phyloP scores from a whole-genome alignment of 1,140 invertebrate genomes.

The Delia radicum region DNA sequence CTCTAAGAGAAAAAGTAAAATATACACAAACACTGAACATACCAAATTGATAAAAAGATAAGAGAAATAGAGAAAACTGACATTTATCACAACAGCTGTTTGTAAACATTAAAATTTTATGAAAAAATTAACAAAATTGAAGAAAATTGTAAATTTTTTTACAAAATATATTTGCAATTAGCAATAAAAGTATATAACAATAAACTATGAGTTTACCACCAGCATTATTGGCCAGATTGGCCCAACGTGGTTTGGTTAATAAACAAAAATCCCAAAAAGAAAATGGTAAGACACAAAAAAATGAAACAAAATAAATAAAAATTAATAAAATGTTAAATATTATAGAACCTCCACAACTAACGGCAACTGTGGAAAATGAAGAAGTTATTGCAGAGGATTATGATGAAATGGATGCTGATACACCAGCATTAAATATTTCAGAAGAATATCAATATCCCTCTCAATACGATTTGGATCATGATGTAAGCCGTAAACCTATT shows the following conservation, averaged over 20 bases:
- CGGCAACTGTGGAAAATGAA: slow-evolving; percentile 56
- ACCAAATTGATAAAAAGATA: background rate
- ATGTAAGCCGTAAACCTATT: slow-evolving; percentile 40
- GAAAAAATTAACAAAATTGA: background rate
- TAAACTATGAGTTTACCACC: slow-evolving; percentile 28
- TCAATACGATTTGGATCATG: slow-evolving; percentile 35
- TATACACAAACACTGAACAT: background rate
- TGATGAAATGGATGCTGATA: slow-evolving; percentile 59
- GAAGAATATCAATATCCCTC: slow-evolving; percentile 31
- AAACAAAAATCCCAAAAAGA: slow-evolving; percentile 25
- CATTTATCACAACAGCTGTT: background rate
- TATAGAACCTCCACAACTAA: slow-evolving; percentile 5
- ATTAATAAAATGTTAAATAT: background rate
- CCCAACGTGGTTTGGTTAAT: slow-evolving; percentile 29
- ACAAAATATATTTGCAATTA: background rate
- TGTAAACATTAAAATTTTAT: background rate
- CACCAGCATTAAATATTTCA: slow-evolving; percentile 27
- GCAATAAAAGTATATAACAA: too few relatives aligned
- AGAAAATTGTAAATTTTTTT: background rate
- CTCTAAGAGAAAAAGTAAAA: background rate
- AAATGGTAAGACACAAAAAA: background rate
- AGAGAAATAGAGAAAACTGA: background rate
- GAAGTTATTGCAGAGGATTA: slow-evolving; percentile 90
- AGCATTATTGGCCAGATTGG: slow-evolving; percentile 24
- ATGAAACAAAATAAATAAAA: too few relatives aligned